phyloP scores from a whole-genome alignment of 2,797 vertebrate genomes.

The Coccyzus lansbergi region DNA sequence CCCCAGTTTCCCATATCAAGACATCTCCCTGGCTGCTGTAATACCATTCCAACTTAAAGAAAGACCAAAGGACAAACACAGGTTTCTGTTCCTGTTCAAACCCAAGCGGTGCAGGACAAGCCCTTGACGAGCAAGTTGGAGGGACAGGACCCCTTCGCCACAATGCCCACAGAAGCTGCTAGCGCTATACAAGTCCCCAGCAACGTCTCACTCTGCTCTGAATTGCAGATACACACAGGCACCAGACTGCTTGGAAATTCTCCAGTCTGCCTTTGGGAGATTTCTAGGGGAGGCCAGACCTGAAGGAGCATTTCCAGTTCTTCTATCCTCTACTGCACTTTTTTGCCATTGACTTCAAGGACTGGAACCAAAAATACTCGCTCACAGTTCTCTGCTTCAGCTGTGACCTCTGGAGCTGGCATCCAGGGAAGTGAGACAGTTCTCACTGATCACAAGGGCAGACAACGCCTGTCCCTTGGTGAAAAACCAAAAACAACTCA shows the following conservation, averaged over 20 bases:
- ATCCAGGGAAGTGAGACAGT: background rate
- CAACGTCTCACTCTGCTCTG: background rate
- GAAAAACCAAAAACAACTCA: background rate
- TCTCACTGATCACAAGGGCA: background rate
- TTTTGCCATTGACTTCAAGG: background rate
- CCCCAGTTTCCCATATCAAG: background rate
- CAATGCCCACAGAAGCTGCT: background rate
- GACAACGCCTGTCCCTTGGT: background rate
- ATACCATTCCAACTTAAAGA: background rate
- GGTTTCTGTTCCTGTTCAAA: background rate
- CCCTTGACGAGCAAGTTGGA: background rate
- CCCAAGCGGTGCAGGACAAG: rapidly evolving
- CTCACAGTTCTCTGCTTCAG: background rate
- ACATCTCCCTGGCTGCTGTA: background rate
- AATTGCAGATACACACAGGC: background rate
- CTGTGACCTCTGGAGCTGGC: background rate
- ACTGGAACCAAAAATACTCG: background rate
- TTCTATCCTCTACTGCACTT: background rate
- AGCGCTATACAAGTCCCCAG: background rate
- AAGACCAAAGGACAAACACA: background rate
- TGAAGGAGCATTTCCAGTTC: slow-evolving; percentile 30
- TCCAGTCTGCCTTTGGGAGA: background rate
- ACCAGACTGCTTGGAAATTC: slow-evolving; percentile 35
- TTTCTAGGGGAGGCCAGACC: background rate
- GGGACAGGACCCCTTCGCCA: background rate